These are phyloP conservation scores for Sparidentex hasta DNA, from an alignment of 2,797 vertebrate genomes.

Conservation along the genomic window DNA sequence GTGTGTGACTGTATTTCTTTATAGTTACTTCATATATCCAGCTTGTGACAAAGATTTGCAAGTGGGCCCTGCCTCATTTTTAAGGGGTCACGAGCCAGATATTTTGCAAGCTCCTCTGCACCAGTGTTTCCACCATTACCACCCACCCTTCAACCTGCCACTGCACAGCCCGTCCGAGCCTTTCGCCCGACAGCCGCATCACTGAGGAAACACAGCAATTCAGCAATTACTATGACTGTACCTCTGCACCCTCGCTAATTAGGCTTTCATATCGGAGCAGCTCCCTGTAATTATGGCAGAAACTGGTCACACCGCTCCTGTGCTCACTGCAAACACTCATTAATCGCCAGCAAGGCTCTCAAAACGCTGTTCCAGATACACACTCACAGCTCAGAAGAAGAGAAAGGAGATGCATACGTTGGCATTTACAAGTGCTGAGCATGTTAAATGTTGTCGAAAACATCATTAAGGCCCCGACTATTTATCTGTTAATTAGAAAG, in stretches of 20 bases:
- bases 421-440: constrained; percentile 7
- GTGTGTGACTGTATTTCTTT: neutral
- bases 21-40: neutral
- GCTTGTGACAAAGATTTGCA: constrained; percentile 1
- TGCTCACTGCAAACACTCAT: constrained; percentile 70
- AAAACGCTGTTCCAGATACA: constrained; percentile 55
- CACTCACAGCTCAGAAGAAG: constrained; percentile 40
- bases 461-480: neutral
- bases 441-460: constrained; percentile 3
- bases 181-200: constrained; percentile 60
- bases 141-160: constrained; percentile 66
- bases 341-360: constrained; percentile 64
- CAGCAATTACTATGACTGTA: constrained; percentile 72
- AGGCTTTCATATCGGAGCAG: constrained; percentile 80
- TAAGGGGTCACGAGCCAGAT: constrained; percentile 18
- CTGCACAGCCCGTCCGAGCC: constrained; percentile 50
- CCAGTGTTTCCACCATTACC: constrained; percentile 36
- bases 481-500: constrained; percentile 1
- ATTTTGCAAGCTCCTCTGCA: constrained; percentile 24
- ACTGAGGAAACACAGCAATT: constrained; percentile 69
- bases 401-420: constrained; percentile 12
- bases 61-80: constrained; percentile 18
- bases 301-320: constrained; percentile 63
- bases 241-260: constrained; percentile 80
- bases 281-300: constrained; percentile 81